Evolutionary conservation across 2,888 invertebrate genomes (phyloP).

Genomic region (Heteromurus nitidus): DNA sequence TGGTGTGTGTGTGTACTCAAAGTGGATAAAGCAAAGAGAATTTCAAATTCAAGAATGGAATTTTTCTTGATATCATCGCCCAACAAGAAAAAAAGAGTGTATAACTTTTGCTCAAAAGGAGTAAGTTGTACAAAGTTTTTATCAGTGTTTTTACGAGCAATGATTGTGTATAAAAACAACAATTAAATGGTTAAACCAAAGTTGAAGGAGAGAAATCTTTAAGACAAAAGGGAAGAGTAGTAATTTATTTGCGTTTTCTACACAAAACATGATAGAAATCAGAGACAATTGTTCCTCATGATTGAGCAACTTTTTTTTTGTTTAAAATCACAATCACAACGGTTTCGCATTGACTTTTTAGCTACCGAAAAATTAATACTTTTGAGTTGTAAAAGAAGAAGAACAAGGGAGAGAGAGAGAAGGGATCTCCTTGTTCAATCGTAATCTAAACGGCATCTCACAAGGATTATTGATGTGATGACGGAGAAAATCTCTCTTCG

Average conservation of each 20-base stretch:
- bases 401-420: conserved; percentile 33
- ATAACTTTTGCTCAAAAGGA: not conserved
- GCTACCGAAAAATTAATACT: conserved; percentile 57
- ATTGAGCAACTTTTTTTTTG: conserved; percentile 37
- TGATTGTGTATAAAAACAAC: conserved; percentile 13
- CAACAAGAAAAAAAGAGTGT: conserved; percentile 22
- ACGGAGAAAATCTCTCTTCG: not conserved
- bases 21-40: too few relatives aligned
- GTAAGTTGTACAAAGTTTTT: conserved; percentile 19
- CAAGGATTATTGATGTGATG: not conserved
- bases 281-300: conserved; percentile 29
- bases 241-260: conserved; percentile 41
- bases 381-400: conserved; percentile 30
- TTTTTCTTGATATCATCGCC: too few relatives aligned
- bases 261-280: conserved; percentile 50
- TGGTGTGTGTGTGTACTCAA: too few relatives aligned
- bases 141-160: conserved; percentile 52
- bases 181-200: conserved; percentile 18
- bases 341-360: not conserved
- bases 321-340: not conserved
- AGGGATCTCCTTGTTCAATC: conserved; percentile 23
- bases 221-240: conserved; percentile 11
- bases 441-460: conserved; percentile 54
- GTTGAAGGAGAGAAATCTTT: not conserved
- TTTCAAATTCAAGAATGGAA: too few relatives aligned